Evolutionary conservation across 2,888 invertebrate species (phyloP).

Genomic region (Theretra japonica): DNA sequence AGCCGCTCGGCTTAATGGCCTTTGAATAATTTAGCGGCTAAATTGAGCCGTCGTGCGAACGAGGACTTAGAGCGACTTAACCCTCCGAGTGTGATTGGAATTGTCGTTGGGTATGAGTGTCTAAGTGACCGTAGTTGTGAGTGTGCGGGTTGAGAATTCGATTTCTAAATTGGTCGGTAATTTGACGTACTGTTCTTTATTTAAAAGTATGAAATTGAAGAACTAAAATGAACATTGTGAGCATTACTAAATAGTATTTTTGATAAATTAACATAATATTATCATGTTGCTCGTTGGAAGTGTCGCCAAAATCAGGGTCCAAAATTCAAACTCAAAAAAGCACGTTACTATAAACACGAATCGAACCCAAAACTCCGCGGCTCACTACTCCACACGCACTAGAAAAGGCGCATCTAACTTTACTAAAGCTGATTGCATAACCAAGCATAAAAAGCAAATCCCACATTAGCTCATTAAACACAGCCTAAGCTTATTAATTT

Average conservation of each 20-base stretch:
- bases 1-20: slow-evolving; percentile 67
- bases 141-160: no score
- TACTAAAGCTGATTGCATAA: not conserved
- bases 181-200: not conserved
- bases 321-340: no score
- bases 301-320: no score
- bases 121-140: not conserved
- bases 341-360: no score
- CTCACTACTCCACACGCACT: no score
- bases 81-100: not conserved
- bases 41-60: slow-evolving; percentile 49
- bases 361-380: no score
- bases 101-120: not conserved
- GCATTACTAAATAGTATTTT: no score
- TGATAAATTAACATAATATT: no score
- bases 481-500: slow-evolving; percentile 38
- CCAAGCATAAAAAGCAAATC: not conserved
- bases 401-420: no score
- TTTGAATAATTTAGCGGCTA: slow-evolving; percentile 62
- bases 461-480: slow-evolving; percentile 6
- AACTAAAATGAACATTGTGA: no score
- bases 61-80: slow-evolving; percentile 8
- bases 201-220: not conserved
- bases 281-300: no score
- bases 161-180: not conserved